phyloP scores from a whole-genome alignment of 2,888 invertebrate genomes.

The Julus scandinavius region DNA sequence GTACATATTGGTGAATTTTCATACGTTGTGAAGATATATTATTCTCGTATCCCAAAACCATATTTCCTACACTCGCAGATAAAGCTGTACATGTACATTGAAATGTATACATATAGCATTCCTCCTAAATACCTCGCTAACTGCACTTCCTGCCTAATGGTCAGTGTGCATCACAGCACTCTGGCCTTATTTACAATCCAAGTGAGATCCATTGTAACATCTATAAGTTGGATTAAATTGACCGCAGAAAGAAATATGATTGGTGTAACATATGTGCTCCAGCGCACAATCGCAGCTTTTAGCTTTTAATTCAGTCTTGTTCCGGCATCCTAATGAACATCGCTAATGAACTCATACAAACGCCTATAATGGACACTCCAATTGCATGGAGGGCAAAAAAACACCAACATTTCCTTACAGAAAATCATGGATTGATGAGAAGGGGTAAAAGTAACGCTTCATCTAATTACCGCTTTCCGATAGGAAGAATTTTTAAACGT shows the following conservation, averaged over 20 bases:
- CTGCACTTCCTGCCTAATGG: not conserved
- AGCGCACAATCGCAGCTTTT: constrained; percentile 41
- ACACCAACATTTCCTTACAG: not conserved
- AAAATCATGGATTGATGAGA: constrained; percentile 12
- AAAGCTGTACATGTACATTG: not conserved
- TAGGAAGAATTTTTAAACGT: not conserved
- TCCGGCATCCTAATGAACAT: constrained; percentile 24
- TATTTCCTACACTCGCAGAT: too few relatives aligned
- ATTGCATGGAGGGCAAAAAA: not conserved
- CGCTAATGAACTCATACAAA: constrained; percentile 35
- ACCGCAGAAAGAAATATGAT: constrained; percentile 49
- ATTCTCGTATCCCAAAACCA: too few relatives aligned
- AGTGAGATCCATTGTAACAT: constrained; percentile 3
- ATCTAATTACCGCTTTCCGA: not conserved
- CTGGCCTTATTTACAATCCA: not conserved
- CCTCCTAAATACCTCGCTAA: not conserved
- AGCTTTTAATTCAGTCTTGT: constrained; percentile 20
- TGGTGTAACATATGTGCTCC: constrained; percentile 46
- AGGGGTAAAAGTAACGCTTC: not conserved
- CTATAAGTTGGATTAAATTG: constrained; percentile 50
- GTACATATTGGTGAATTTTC: too few relatives aligned
- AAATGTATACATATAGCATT: not conserved
- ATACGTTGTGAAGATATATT: too few relatives aligned
- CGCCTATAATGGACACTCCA: not conserved
- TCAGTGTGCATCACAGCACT: not conserved